Conservation (phyloP, 2,888 invertebrate species). For the Agrochola lota region DNA sequence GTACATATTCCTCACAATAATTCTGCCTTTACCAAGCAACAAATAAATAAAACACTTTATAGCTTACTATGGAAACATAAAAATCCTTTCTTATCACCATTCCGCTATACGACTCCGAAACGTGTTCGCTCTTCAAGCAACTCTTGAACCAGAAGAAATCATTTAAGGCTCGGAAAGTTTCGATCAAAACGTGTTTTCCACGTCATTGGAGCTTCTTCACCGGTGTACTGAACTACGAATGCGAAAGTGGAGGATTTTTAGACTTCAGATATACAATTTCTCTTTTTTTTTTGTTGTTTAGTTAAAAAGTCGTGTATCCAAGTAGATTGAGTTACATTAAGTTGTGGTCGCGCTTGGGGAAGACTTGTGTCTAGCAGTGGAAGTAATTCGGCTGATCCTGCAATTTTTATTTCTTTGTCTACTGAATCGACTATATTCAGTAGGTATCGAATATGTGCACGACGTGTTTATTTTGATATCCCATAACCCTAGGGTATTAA, state of each 20-base stretch:
- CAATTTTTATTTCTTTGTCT: too few relatives aligned
- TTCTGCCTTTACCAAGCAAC: background rate
- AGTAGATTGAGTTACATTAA: too few relatives aligned
- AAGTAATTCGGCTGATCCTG: too few relatives aligned
- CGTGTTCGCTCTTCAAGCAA: slow-evolving; percentile 61
- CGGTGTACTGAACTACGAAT: slow-evolving; percentile 50
- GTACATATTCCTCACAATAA: background rate
- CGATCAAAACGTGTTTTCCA: slow-evolving; percentile 73
- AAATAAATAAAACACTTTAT: slow-evolving; percentile 27
- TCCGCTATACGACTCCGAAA: slow-evolving; percentile 52
- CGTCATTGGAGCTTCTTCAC: slow-evolving; percentile 66
- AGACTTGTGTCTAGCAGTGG: too few relatives aligned
- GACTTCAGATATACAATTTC: too few relatives aligned
- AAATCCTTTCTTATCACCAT: slow-evolving; percentile 54
- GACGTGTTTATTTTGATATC: too few relatives aligned
- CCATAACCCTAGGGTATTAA: too few relatives aligned
- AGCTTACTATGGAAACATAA: slow-evolving; percentile 28
- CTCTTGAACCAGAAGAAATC: slow-evolving; percentile 71
- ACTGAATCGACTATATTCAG: too few relatives aligned
- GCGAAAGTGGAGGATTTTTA: slow-evolving; percentile 18
- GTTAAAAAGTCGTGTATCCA: too few relatives aligned
- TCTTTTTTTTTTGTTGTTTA: too few relatives aligned
- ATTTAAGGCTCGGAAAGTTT: slow-evolving; percentile 70
- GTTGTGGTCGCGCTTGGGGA: too few relatives aligned
- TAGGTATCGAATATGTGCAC: too few relatives aligned